Conservation (phyloP, 1,140 invertebrate species). For the Lasioglossum baleicum region DNA sequence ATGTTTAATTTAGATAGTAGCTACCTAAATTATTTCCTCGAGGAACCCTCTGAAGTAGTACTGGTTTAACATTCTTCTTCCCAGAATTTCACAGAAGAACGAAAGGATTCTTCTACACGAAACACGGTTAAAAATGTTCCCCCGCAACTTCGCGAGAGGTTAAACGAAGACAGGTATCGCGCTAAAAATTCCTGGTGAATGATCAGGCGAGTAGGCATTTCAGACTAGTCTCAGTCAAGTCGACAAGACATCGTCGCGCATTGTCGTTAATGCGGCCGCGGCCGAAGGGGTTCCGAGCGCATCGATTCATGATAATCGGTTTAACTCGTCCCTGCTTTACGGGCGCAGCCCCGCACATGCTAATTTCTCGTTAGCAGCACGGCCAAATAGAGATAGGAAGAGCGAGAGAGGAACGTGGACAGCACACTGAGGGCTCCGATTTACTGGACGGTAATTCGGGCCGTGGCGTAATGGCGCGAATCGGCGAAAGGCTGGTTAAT, state of each 20-base stretch:
- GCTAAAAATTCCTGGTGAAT: too few relatives aligned
- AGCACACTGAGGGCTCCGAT: slow-evolving; percentile 18
- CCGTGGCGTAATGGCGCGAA: slow-evolving; percentile 23
- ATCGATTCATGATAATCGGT: slow-evolving; percentile 56
- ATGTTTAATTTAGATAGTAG: too few relatives aligned
- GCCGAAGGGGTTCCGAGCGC: slow-evolving; percentile 8
- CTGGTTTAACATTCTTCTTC: too few relatives aligned
- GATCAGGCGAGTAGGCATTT: neutral
- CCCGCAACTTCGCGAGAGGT: too few relatives aligned
- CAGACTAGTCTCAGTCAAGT: neutral
- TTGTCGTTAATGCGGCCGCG: slow-evolving; percentile 35
- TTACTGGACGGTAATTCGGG: slow-evolving; percentile 47
- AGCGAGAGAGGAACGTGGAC: neutral
- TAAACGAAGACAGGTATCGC: too few relatives aligned
- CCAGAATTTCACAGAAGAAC: too few relatives aligned
- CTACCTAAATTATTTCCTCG: too few relatives aligned
- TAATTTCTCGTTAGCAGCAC: slow-evolving; percentile 44
- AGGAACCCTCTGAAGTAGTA: too few relatives aligned
- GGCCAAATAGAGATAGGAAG: slow-evolving; percentile 46
- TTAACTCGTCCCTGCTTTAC: slow-evolving; percentile 51
- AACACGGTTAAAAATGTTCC: too few relatives aligned
- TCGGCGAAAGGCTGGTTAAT: slow-evolving; percentile 42
- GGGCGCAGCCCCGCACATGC: slow-evolving; percentile 39
- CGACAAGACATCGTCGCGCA: slow-evolving; percentile 25
- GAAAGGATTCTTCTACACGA: too few relatives aligned